Percentiles rank a stretch among this genome's conserved stretches.
Conservation (phyloP, 1,140 invertebrate species). For the Polypedilum pembai region DNA sequence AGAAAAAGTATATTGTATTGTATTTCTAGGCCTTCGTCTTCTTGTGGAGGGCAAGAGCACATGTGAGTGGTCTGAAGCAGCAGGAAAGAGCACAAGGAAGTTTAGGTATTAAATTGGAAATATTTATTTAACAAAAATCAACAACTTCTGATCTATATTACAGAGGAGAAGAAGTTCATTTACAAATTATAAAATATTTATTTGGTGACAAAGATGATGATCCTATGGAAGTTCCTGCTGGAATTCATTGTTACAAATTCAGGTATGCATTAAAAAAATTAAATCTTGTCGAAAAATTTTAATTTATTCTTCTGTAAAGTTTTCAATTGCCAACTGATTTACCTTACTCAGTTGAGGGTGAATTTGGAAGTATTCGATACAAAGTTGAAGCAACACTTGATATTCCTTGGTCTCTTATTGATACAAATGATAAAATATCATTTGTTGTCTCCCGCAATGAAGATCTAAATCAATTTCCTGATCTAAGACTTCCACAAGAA, state of each 20-base stretch:
- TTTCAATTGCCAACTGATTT: background rate
- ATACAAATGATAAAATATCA: background rate
- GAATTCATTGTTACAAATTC: background rate
- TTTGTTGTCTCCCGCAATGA: background rate
- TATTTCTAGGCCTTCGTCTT: background rate
- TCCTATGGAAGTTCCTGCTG: background rate
- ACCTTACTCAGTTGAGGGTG: background rate
- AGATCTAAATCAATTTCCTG: constrained; percentile 4
- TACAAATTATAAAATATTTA: background rate
- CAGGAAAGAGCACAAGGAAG: background rate
- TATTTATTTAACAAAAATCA: too few relatives aligned
- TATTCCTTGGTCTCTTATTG: background rate
- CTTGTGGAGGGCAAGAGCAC: background rate
- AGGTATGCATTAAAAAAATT: too few relatives aligned
- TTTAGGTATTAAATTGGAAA: too few relatives aligned
- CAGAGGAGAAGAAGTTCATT: background rate
- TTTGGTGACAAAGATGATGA: background rate
- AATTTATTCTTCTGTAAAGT: too few relatives aligned
- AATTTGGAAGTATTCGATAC: background rate
- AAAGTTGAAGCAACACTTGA: background rate
- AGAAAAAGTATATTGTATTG: background rate
- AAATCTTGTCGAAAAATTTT: too few relatives aligned
- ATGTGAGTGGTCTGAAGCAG: background rate
- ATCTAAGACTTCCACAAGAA: background rate
- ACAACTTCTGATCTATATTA: too few relatives aligned